Percentiles rank a stretch among this genome's conserved stretches.
phyloP scores from a whole-genome alignment of 92 coral and sea anemone species.

The Zoanthus solanderi region DNA sequence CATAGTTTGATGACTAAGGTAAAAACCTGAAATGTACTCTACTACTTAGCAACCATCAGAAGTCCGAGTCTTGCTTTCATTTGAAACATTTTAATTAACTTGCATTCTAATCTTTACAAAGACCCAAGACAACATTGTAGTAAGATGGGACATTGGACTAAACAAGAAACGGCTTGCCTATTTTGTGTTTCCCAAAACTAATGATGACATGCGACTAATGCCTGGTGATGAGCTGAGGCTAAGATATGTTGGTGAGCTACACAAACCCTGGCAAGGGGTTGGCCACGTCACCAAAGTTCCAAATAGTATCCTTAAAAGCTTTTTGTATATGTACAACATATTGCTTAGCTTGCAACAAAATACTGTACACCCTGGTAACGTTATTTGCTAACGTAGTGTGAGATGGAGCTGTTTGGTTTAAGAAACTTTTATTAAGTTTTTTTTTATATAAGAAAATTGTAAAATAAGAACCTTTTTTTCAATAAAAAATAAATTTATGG shows the following conservation, averaged over 20 bases:
- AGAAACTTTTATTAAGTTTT: no score
- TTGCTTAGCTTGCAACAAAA: no score
- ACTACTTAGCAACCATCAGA: no score
- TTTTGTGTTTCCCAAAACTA: slow-evolving; percentile 95
- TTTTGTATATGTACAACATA: not conserved
- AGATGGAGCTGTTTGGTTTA: no score
- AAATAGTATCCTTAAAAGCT: slow-evolving; percentile 92
- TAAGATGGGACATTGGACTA: slow-evolving; percentile 99
- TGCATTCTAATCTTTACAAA: not conserved
- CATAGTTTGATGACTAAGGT: not conserved
- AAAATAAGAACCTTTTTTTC: no score
- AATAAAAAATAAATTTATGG: no score
- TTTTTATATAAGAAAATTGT: no score
- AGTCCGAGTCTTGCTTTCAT: not conserved
- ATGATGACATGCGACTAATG: slow-evolving; percentile 97
- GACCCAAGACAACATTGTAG: slow-evolving; percentile 98
- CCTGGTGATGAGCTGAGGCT: slow-evolving; percentile 95
- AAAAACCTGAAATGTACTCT: no score
- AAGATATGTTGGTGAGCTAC: slow-evolving; percentile 95
- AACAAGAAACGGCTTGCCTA: slow-evolving; percentile 98
- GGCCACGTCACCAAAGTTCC: slow-evolving; percentile 99
- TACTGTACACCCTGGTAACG: no score
- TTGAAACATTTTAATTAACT: not conserved
- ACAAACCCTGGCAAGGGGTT: slow-evolving; percentile 99
- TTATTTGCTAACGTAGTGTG: no score